Conservation (phyloP, 2,888 invertebrate species). For the Anoplius nigerrimus region DNA sequence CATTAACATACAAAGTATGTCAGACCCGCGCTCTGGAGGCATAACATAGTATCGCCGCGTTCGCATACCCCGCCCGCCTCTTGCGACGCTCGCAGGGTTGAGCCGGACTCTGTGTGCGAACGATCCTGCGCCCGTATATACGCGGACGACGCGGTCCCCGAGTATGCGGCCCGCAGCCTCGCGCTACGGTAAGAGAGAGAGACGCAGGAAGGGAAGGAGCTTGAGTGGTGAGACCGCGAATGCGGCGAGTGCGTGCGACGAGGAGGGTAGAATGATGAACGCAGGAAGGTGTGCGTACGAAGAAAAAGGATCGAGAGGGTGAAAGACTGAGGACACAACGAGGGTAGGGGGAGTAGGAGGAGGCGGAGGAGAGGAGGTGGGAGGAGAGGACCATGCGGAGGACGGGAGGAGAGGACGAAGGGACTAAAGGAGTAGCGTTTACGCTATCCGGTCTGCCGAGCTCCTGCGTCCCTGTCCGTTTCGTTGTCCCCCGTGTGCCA, state of each 20-base stretch:
- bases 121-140: slow-evolving; percentile 8
- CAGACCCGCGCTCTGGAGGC: slow-evolving; percentile 70
- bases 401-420: slow-evolving; percentile 23
- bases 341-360: slow-evolving; percentile 23
- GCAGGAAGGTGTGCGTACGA: slow-evolving; percentile 22
- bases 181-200: slow-evolving; percentile 4
- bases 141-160: neutral
- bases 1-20: slow-evolving; percentile 76
- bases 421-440: slow-evolving; percentile 52
- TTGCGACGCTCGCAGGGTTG: slow-evolving; percentile 26
- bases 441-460: slow-evolving; percentile 61
- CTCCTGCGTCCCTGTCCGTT: slow-evolving; percentile 44
- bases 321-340: slow-evolving; percentile 17
- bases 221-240: slow-evolving; percentile 31
- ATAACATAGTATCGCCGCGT: slow-evolving; percentile 72
- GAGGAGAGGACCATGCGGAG: slow-evolving; percentile 35
- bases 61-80: slow-evolving; percentile 66
- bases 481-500: slow-evolving; percentile 62
- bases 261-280: slow-evolving; percentile 21
- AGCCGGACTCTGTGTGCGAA: slow-evolving; percentile 18
- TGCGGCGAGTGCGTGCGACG: slow-evolving; percentile 26
- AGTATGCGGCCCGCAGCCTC: neutral
- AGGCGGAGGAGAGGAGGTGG: slow-evolving; percentile 47
- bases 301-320: slow-evolving; percentile 32
- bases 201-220: slow-evolving; percentile 25